Percentiles rank a stretch among this genome's conserved stretches.
These are phyloP conservation scores for Champsocephalus gunnari DNA, from an alignment of 2,797 vertebrate genomes.

Conservation along the genomic window DNA sequence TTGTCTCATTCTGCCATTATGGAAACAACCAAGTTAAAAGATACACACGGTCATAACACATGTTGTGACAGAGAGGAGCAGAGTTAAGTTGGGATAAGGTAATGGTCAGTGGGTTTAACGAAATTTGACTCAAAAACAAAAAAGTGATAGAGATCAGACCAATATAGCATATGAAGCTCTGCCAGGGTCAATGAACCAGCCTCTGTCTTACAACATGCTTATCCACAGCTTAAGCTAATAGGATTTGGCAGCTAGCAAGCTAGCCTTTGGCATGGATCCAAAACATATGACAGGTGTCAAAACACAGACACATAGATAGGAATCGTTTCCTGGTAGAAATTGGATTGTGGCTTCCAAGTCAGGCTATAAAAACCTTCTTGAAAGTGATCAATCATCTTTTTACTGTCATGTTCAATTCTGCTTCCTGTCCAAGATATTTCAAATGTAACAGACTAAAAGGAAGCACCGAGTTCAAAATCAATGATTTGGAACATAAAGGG, in stretches of 20 bases:
- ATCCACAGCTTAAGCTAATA: constrained; percentile 86
- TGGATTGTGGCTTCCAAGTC: background rate
- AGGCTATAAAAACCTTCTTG: background rate
- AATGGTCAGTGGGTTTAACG: background rate
- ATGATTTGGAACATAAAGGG: constrained; percentile 42
- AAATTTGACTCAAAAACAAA: constrained; percentile 42
- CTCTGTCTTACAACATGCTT: constrained; percentile 82
- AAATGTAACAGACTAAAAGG: constrained; percentile 32
- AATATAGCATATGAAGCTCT: constrained; percentile 59
- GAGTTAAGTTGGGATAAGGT: background rate
- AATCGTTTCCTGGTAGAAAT: constrained; percentile 28
- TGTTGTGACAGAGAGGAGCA: background rate
- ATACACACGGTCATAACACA: background rate
- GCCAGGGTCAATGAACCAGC: constrained; percentile 59
- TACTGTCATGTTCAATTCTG: constrained; percentile 7
- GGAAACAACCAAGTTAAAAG: background rate
- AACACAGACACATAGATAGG: constrained; percentile 43
- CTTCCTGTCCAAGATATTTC: constrained; percentile 13
- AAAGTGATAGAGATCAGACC: constrained; percentile 65
- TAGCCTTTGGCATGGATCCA: constrained; percentile 46
- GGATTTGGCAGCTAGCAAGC: constrained; percentile 80
- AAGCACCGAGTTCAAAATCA: constrained; percentile 24
- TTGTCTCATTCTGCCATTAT: no score
- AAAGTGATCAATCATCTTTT: constrained; percentile 29
- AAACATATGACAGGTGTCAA: constrained; percentile 72